These are phyloP conservation scores for Neodontobutis hainanensis DNA, from an alignment of 2,113 vertebrate genomes.

Conservation along the genomic window DNA sequence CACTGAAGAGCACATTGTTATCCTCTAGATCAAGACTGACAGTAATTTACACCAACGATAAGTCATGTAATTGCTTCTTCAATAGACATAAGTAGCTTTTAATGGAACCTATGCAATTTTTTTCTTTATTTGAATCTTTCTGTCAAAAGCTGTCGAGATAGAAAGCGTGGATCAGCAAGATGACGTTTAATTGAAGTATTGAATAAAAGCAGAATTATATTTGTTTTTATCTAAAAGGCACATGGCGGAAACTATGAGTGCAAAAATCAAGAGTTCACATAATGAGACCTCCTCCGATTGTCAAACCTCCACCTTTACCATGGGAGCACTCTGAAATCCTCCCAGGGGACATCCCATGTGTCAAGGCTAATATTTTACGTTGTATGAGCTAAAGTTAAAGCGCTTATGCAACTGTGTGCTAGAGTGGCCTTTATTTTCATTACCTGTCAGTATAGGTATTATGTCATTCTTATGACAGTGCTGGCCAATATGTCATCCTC, in stretches of 20 bases:
- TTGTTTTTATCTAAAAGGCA: slow-evolving; percentile 16
- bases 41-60: not conserved
- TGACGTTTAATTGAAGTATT: slow-evolving; percentile 24
- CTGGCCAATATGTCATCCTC: slow-evolving; percentile 76
- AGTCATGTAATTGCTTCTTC: not conserved
- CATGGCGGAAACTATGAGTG: slow-evolving; percentile 9
- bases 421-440: slow-evolving; percentile 73
- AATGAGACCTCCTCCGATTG: slow-evolving; percentile 36
- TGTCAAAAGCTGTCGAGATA: slow-evolving; percentile 7
- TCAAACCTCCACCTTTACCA: slow-evolving; percentile 46
- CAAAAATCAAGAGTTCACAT: slow-evolving; percentile 33
- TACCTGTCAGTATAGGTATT: slow-evolving; percentile 76
- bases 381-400: slow-evolving; percentile 65
- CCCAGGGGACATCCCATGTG: slow-evolving; percentile 60
- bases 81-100: not conserved
- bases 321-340: slow-evolving; percentile 43
- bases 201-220: slow-evolving; percentile 33
- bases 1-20: not conserved
- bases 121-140: slow-evolving; percentile 11
- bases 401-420: slow-evolving; percentile 68
- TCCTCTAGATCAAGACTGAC: not conserved
- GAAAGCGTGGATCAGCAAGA: slow-evolving; percentile 13
- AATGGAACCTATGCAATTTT: slow-evolving; percentile 11
- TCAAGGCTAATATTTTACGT: slow-evolving; percentile 63
- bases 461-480: slow-evolving; percentile 78